Evolutionary conservation across 2,113 vertebrate species (phyloP).

Genomic region (Crotalus horridus): DNA sequence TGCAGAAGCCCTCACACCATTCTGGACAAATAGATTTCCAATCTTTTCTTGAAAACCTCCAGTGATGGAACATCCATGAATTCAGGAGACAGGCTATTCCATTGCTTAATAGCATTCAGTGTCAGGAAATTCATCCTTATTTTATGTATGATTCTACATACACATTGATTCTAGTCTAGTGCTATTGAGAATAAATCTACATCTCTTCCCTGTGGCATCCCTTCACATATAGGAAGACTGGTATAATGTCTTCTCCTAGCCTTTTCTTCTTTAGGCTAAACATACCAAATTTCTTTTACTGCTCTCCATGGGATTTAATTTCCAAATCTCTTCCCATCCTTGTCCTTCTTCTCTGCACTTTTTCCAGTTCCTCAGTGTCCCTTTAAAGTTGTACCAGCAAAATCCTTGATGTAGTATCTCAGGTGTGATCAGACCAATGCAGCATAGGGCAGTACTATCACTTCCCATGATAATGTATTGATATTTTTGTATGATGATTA

Average conservation of each 20-base stretch:
- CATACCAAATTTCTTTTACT: neutral
- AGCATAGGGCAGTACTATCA: neutral
- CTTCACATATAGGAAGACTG: neutral
- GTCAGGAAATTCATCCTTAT: neutral
- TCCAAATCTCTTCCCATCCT: neutral
- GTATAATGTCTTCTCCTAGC: neutral
- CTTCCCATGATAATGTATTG: neutral
- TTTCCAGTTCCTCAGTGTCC: neutral
- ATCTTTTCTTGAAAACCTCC: neutral
- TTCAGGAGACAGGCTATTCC: neutral
- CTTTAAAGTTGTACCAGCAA: neutral
- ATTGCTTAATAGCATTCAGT: neutral
- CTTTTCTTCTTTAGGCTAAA: neutral
- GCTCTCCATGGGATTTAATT: neutral
- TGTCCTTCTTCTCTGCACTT: neutral
- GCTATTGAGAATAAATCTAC: neutral
- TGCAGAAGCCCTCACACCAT: neutral
- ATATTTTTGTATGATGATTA: neutral
- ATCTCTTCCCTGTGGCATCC: neutral
- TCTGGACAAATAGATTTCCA: neutral
- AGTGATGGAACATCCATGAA: neutral
- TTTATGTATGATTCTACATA: neutral
- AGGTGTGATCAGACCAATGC: neutral
- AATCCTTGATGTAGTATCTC: neutral
- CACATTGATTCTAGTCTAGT: neutral